Evolutionary conservation across 2,113 vertebrate genomes (phyloP), one percentile per base, ranked within the genome.

Genomic region (Oryzias curvinotus): DNA sequence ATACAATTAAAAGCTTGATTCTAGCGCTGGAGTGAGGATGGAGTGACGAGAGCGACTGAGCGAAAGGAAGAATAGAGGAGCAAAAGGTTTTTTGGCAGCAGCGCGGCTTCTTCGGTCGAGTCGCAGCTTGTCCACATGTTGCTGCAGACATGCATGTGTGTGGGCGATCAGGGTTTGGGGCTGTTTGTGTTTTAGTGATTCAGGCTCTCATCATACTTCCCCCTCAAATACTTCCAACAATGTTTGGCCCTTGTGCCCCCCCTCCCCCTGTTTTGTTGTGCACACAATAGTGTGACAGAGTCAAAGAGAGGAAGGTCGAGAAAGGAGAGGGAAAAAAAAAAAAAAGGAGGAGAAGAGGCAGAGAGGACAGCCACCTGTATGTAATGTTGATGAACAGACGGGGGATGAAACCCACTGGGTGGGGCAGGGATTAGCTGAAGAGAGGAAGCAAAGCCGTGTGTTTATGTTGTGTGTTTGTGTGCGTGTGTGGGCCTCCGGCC

Each of bases 1-100:
- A 87, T 83, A 86, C 84, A 85, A 87, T 90, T 87, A 85, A 90
- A 89, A 79, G 85, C 68, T 69, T 59, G 57, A 57, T 26, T 54
- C 80, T 89, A 83, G 87, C 83, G 82, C 82, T 83, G 78, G 75
- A 76, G 63, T 50, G 51, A 69, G 15, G 81, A 73, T 65, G 63
- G 78, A 58, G 46, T 70, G 68, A 77, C 64, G 45, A 67, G 51
- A 60, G 64, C 46, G 30, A 36, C 30, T 36, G 30, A 65, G 62
- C 48, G 19, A 51, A 62, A 30, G 44, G 51, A 68, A 58, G 7
- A n/a, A 41, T 53, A 46, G 43, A 53, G 53, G 55, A 45, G 60
- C 49, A 43, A 66, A 41, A 61, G 50, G 56, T 14, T 55, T 77
- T 67, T 71, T 87, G 80, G 80, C 79, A 68, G 69, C 65, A 55